phyloP scores from a whole-genome alignment of 2,797 vertebrate species.

The Nyctalus aviator region DNA sequence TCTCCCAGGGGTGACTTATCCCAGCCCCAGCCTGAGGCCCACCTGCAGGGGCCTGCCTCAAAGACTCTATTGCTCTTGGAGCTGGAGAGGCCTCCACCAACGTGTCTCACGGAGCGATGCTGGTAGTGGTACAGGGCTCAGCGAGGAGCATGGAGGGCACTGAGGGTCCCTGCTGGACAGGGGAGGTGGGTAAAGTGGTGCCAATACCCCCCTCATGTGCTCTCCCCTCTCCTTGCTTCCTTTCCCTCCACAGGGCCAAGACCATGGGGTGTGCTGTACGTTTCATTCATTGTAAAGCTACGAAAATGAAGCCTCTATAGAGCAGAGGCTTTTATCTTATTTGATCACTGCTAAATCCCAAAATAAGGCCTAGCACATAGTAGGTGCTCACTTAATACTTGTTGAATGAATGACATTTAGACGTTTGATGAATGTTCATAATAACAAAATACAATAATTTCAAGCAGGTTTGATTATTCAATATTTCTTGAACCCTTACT shows the following conservation, averaged over 20 bases:
- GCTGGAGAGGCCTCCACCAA: neutral
- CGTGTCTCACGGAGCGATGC: constrained; percentile 52
- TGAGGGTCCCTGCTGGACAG: neutral
- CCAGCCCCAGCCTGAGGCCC: neutral
- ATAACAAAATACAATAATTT: neutral
- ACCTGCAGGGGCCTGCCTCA: constrained; percentile 50
- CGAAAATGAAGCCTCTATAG: neutral
- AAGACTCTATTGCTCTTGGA: constrained; percentile 78
- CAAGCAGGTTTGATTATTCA: neutral
- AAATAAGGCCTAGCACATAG: neutral
- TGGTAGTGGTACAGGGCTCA: neutral
- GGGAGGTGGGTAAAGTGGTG: neutral
- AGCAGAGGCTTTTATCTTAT: neutral
- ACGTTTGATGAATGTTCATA: neutral
- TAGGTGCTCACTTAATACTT: neutral
- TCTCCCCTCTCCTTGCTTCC: neutral
- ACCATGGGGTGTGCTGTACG: neutral
- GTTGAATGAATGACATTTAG: neutral
- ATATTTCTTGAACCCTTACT: neutral
- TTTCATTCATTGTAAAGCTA: neutral
- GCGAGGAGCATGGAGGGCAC: neutral
- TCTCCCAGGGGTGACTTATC: neutral
- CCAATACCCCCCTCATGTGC: fast-evolving
- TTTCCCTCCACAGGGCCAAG: neutral
- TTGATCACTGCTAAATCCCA: neutral